Evolutionary conservation across 2,113 vertebrate genomes (phyloP).

Genomic region (Corythornis cristatus): DNA sequence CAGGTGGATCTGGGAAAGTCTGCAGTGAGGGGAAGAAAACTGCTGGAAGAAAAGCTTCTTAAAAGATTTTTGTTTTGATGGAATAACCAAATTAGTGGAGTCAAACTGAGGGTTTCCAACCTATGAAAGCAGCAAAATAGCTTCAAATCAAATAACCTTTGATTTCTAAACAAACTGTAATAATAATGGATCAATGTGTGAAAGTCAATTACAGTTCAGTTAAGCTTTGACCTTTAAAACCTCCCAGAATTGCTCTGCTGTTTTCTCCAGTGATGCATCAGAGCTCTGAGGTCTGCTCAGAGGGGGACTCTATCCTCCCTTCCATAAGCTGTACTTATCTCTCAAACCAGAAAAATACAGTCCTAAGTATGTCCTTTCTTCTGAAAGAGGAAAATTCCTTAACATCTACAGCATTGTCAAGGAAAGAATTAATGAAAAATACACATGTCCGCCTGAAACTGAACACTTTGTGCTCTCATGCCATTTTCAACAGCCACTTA

Average conservation of each 20-base stretch:
- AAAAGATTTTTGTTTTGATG: background rate
- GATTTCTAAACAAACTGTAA: constrained; percentile 30
- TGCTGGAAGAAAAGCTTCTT: background rate
- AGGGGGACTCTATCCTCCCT: background rate
- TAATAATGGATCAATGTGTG: constrained; percentile 23
- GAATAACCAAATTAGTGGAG: background rate
- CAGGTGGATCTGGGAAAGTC: background rate
- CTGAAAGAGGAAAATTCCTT: background rate
- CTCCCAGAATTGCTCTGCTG: background rate
- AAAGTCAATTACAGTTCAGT: constrained; percentile 45
- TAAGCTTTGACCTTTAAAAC: constrained; percentile 34
- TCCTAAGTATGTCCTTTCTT: background rate
- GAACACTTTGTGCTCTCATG: background rate
- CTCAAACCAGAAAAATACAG: background rate
- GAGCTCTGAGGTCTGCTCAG: background rate
- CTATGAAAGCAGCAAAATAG: background rate
- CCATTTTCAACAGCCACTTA: background rate
- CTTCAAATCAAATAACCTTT: constrained; percentile 24
- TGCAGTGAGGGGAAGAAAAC: background rate
- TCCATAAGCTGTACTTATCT: background rate
- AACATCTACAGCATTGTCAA: background rate
- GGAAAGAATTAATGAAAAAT: background rate
- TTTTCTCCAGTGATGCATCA: background rate
- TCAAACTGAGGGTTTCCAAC: background rate
- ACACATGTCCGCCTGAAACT: background rate